Conservation (phyloP, 2,113 vertebrate species). For the Coryphaenoides rupestris region DNA sequence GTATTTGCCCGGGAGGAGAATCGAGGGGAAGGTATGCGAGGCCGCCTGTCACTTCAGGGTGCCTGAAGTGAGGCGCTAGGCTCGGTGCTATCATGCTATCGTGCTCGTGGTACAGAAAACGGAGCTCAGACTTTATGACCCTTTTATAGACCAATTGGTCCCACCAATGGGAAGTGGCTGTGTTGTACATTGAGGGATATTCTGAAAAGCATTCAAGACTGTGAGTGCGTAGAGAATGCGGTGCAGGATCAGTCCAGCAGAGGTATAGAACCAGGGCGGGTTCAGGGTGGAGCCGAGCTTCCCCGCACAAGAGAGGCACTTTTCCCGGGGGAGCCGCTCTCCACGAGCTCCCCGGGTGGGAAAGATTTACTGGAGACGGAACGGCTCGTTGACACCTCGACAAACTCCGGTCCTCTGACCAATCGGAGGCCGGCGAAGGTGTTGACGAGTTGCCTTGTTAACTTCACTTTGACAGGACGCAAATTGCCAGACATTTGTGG, state of each 20-base stretch:
- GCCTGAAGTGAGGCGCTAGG: slow-evolving; percentile 53
- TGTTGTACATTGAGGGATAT: background rate
- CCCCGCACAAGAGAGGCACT: slow-evolving; percentile 26
- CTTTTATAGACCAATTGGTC: background rate
- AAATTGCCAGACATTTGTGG: slow-evolving; percentile 57
- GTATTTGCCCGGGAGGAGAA: slow-evolving; percentile 84
- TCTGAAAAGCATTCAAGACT: background rate
- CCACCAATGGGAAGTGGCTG: background rate
- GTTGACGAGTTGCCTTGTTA: slow-evolving; percentile 42
- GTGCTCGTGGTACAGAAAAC: background rate
- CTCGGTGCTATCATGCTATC: slow-evolving; percentile 7
- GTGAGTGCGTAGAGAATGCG: slow-evolving; percentile 4
- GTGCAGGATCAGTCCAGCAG: slow-evolving; percentile 4
- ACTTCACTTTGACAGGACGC: slow-evolving; percentile 48
- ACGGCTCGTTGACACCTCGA: slow-evolving; percentile 56
- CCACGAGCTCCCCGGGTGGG: slow-evolving; percentile 48
- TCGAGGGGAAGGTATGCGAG: slow-evolving; percentile 59
- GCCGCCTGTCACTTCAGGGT: slow-evolving; percentile 61
- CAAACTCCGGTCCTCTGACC: slow-evolving; percentile 40
- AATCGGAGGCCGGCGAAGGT: slow-evolving; percentile 44
- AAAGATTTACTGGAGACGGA: slow-evolving; percentile 64
- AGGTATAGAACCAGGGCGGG: slow-evolving; percentile 12
- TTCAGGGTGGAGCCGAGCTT: slow-evolving; percentile 14
- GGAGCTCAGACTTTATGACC: background rate
- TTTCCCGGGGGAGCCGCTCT: slow-evolving; percentile 25